phyloP scores from a whole-genome alignment of 2,888 invertebrate genomes.

The Corbicula japonica region DNA sequence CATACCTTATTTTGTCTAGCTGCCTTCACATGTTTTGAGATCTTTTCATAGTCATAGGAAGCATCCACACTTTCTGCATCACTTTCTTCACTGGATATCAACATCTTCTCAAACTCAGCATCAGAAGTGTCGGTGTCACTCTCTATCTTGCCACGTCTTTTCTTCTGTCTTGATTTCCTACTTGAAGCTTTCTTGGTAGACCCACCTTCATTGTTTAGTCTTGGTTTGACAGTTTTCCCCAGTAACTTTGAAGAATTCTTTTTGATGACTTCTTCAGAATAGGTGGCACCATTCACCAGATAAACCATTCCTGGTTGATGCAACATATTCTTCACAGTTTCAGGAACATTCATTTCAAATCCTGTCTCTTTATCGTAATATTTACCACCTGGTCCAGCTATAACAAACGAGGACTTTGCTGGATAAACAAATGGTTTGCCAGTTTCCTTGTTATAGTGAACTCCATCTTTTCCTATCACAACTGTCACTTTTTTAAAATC shows the following conservation, averaged over 20 bases:
- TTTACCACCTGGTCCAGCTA: conserved; percentile 29
- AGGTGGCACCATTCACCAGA: neutral
- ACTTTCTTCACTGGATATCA: neutral
- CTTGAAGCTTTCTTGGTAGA: neutral
- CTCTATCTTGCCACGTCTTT: neutral
- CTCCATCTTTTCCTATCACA: conserved; percentile 29
- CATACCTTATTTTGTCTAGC: conserved; percentile 23
- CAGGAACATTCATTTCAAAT: conserved; percentile 21
- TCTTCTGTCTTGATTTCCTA: neutral
- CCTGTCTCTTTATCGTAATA: conserved; percentile 42
- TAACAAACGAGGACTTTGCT: conserved; percentile 1
- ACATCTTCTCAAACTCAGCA: conserved; percentile 35
- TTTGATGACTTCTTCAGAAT: neutral
- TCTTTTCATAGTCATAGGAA: conserved; percentile 47
- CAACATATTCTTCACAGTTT: neutral
- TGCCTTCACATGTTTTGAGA: conserved; percentile 30
- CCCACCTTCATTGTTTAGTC: neutral
- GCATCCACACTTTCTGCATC: conserved; percentile 6
- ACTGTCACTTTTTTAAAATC: neutral
- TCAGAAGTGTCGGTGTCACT: conserved; percentile 10
- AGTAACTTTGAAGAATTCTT: neutral
- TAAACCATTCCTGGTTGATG: conserved; percentile 28
- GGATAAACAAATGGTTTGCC: conserved; percentile 12
- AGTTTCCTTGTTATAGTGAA: conserved; percentile 28
- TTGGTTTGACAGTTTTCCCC: neutral